A percentile compares a stretch with the other conserved stretches of the same genome.
These are phyloP conservation scores for Trinorchestia longiramus DNA, from an alignment of 1,140 invertebrate genomes.

Conservation along the genomic window DNA sequence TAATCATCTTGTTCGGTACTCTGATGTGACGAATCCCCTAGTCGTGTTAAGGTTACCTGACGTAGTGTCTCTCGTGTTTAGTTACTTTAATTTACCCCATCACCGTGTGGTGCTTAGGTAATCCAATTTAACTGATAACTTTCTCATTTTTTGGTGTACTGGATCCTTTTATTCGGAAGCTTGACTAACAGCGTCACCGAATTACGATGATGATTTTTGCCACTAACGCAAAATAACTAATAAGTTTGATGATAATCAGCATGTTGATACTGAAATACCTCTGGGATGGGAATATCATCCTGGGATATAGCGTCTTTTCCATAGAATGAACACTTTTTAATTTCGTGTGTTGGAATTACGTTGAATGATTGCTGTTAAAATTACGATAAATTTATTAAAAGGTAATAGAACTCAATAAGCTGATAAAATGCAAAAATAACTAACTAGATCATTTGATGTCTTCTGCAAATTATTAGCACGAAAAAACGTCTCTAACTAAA, in stretches of 20 bases:
- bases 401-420: not conserved
- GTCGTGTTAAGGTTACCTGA: not conserved
- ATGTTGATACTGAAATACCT: not conserved
- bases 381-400: not conserved
- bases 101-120: too few relatives aligned
- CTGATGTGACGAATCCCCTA: not conserved
- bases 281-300: not conserved
- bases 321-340: not conserved
- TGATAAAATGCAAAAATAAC: not conserved
- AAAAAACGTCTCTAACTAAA: not conserved
- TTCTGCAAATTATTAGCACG: not conserved
- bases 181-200: not conserved
- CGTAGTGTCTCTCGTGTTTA: too few relatives aligned
- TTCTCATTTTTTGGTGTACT: too few relatives aligned
- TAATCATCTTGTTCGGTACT: not conserved
- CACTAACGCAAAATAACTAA: too few relatives aligned
- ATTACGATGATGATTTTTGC: not conserved
- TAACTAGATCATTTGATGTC: not conserved
- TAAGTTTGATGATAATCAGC: not conserved
- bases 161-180: not conserved
- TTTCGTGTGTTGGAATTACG: not conserved
- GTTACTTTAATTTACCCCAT: too few relatives aligned
- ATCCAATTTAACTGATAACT: too few relatives aligned
- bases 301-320: not conserved
- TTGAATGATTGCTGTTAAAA: not conserved